Evolutionary conservation across 2,113 vertebrate genomes (phyloP), one percentile per base, ranked within the genome.

Genomic region (Progne subis): DNA sequence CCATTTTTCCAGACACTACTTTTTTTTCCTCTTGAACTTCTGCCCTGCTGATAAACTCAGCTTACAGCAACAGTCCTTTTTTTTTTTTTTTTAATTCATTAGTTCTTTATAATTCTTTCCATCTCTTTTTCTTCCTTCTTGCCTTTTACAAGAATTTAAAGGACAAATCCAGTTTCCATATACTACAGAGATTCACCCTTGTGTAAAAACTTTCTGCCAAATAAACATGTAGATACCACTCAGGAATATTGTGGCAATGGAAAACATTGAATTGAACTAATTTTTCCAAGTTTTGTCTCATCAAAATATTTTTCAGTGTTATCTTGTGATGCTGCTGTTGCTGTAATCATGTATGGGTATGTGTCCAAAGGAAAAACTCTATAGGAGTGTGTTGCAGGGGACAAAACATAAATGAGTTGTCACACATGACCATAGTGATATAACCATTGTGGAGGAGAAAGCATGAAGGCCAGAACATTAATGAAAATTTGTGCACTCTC

Each of bases 401-500:
- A 70, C 28, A 84, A 75, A 78, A 70, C 15, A 37, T 13, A 18
- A 68, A 34, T 5, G 16, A 92, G 18, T 31, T 67, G 19, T 60
- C 44, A 64, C n/a, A 59, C 0, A 1, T 31, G 68, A 16, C 41
- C 8, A 23, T 1, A 16, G 28, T 23, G 60, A 14, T 25, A 50
- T 1, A 69, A 43, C 8, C 5, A 76, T 34, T 0, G 0, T 31
- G 29, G 34, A 72, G 23, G 10, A 41, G 12, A 44, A 57, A 72
- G 29, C 25, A 34, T 4, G 32, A 86, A 57, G 39, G 8, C 17
- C 34, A 52, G 65, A 77, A 61, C 18, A 70, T 18, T 3, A 37
- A 21, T 11, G 23, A 55, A 59, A 31, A 11, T 24, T 12, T 32
- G 5, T 63, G 16, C 7, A 18, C 24, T 57, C 26, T n/a, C 37